A percentile compares a stretch with the other conserved stretches of the same genome.
Evolutionary conservation across 1,140 invertebrate species (phyloP).

Genomic region (Metaphire vulgaris): DNA sequence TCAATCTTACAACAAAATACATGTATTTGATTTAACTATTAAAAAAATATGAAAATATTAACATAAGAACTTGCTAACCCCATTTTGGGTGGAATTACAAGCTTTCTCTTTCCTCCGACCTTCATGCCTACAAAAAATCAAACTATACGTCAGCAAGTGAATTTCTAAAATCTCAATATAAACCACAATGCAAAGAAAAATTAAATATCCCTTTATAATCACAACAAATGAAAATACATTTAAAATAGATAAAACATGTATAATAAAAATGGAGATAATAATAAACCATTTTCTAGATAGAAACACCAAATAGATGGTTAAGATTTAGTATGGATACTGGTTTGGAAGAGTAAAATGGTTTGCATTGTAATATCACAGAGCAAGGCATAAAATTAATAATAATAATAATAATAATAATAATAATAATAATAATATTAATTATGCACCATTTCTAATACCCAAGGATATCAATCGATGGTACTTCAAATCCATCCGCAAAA

Average conservation of each 20-base stretch:
- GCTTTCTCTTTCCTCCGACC: slow-evolving; percentile 79
- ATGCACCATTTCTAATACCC: no score
- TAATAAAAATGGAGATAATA: not conserved
- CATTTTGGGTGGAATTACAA: slow-evolving; percentile 74
- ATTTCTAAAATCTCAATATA: not conserved
- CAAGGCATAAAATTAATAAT: no score
- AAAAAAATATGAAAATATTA: no score
- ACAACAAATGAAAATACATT: not conserved
- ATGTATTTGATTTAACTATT: not conserved
- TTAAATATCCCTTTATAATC: not conserved
- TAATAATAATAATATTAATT: no score
- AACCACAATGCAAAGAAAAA: not conserved
- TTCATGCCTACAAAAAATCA: slow-evolving; percentile 55
- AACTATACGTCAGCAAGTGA: not conserved
- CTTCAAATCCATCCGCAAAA: no score
- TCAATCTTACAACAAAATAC: not conserved
- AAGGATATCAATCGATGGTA: no score
- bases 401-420: no score
- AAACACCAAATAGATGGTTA: not conserved
- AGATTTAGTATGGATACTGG: no score
- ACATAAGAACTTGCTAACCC: slow-evolving; percentile 35
- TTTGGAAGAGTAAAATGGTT: no score
- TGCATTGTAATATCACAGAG: no score
- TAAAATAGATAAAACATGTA: not conserved
- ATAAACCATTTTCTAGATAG: not conserved